Evolutionary conservation across 2,888 invertebrate species (phyloP), one percentile per base, ranked within the genome.

Genomic region (Apomyelois bistriatella): DNA sequence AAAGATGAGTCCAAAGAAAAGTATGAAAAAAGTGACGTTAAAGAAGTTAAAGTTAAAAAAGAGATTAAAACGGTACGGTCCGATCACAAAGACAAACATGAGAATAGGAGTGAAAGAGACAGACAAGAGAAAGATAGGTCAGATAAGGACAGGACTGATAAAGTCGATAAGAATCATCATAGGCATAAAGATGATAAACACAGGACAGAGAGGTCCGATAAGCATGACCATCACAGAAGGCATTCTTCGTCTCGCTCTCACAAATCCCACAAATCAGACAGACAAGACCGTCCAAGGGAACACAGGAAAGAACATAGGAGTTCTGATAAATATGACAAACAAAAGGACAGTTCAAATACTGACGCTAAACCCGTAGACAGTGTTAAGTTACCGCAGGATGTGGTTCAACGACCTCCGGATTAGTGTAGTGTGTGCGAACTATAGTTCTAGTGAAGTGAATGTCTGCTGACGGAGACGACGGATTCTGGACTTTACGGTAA

Each of bases 321-420:
- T 7, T 79, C 79, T 1, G 81, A 79, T 9, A 73, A 74, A 43
- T 72, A 68, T 32, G 75, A 74, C 9, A 82, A 75, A 48, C 72
- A 78, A 52, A 74, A 70, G 49, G 55, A 60, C 8, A 54, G 10
- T 49, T 30, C 66, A 10, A 72, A 67, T 62, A 55, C 62, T 40
- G 59, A 66, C 17, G 61, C 66, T 22, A 66, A 46, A 10, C 16
- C 65, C 58, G 63, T 62, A 3, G 74, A 73, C 43, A 61, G 70
- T 58, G 72, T 66, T 7, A 82, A 82, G 69, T 70, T 81, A 70
- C 75, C 79, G 53, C 73, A 74, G 35, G 68, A 70, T 10, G 72
- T 77, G 40, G 74, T 79, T 1, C 81, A 85, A 43, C 76, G 81
- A 46, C 79, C 87, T 43, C 87, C 87, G 0, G 87, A 87, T 72